Evolutionary conservation across 2,888 invertebrate genomes (phyloP).

Genomic region (Xylocampa areola): DNA sequence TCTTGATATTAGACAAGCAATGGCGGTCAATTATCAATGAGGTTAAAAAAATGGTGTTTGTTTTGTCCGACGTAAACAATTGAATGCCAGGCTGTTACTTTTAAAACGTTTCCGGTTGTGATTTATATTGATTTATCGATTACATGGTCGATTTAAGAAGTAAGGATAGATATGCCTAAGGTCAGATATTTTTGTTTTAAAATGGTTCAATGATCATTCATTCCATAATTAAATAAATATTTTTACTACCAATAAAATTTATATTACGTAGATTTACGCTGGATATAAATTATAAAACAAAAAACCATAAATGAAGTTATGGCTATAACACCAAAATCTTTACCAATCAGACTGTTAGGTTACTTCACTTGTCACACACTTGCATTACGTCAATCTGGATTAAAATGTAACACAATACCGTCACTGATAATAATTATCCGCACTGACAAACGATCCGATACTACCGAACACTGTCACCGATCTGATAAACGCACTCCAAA

Average conservation of each 20-base stretch:
- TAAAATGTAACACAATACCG: slow-evolving; percentile 59
- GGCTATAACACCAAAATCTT: slow-evolving; percentile 52
- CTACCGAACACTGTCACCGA: slow-evolving; percentile 62
- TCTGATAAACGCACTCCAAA: slow-evolving; percentile 64
- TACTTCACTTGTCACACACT: slow-evolving; percentile 58
- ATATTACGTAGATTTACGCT: slow-evolving; percentile 20
- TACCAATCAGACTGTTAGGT: slow-evolving; percentile 35
- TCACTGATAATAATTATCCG: slow-evolving; percentile 54
- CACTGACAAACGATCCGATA: slow-evolving; percentile 59
- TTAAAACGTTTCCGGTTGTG: slow-evolving; percentile 41
- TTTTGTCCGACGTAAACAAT: slow-evolving; percentile 47
- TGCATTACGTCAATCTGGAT: slow-evolving; percentile 51
- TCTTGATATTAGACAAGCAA: slow-evolving; percentile 65
- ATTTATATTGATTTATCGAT: slow-evolving; percentile 46
- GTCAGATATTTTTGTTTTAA: slow-evolving; percentile 24
- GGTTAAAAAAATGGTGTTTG: slow-evolving; percentile 37
- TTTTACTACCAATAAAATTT: not conserved
- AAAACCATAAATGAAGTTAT: slow-evolving; percentile 31
- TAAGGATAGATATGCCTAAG: slow-evolving; percentile 4
- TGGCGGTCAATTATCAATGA: slow-evolving; percentile 34
- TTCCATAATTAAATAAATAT: not conserved
- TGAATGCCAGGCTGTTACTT: slow-evolving; percentile 50
- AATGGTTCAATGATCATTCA: not conserved
- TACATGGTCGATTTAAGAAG: slow-evolving; percentile 25
- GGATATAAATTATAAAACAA: slow-evolving; percentile 24